Base-by-base conservation (phyloP, 2,797 vertebrate species). In the Pygocentrus nattereri region DNA sequence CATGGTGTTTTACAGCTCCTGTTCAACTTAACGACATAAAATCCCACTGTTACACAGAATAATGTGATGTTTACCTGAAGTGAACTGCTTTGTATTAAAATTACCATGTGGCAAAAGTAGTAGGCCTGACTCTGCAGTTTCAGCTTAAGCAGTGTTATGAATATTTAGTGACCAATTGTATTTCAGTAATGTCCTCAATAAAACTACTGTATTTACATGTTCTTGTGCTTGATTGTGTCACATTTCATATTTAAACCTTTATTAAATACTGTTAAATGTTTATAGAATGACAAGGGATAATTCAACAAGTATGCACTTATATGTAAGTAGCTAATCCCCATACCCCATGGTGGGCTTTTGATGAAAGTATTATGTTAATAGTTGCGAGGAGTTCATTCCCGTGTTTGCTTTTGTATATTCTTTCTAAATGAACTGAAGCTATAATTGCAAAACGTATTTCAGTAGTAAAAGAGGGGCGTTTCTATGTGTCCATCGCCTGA, bases 141-240 rank as follows among this genome's bases (percentile, higher is more conserved):
- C 13, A 18, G 21, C 11, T n/a, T 34, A 23, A 49, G 41, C 27
- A 54, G 21, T 54, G 70, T 44, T 13, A 5, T 19, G 34, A 52
- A 71, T 61, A 49, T 64, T 49, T 38, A 65, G 68, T 71, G 44
- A 71, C 15, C 44, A 34, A 52, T 61, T 71, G 23, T 79, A 71
- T 65, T 54, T 73, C 64, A 25, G 25, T 59, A 30, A 49, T 75
- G 30, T 85, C 59, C 67, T 84, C 72, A 88, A 84, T 88, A 87
- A 88, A 88, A 58, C n/a, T 21, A 77, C 34, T 41, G 56, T 74
- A 47, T 75, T 34, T 64, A 79, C 25, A 68, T 71, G 23, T 67
- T 56, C 81, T 19, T 31, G 62, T 12, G 74, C 54, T 58, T 59
- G 41, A 68, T 82, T 52, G 23, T 16, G 41, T 44, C 41, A 44